Base-by-base conservation (phyloP, 2,888 invertebrate genomes). In the Xylota sylvarum region DNA sequence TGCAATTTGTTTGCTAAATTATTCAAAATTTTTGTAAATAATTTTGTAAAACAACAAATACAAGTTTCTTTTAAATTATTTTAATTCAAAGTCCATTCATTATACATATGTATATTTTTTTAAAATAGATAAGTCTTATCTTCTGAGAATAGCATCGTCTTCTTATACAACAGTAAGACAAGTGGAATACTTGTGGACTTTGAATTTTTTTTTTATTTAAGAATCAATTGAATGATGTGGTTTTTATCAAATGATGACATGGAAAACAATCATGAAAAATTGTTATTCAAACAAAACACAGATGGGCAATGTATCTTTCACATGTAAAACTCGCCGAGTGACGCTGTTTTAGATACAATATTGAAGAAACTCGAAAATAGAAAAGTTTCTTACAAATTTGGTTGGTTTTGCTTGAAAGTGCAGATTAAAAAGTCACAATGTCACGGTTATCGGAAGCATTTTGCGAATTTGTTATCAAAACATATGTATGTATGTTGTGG, bases 81-180 rank as follows among this genome's bases (percentile, higher is more conserved):
- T 48, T 17, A 19, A 48, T 2, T 48, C 48, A 48, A 48, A 48
- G 48, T 48, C 19, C 19, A 48, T 7, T 48, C 48, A 48, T 48
- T 48, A 48, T 48, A 46, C 17, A 43, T 43, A n/a, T n/a, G n/a
- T n/a, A n/a, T n/a, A n/a, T 43, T 14, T 48, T 19, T 23, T 9
- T 48, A 10, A 9, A 19, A 48, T 10, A 48, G 48, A 48, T 19
- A 48, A 48, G 19, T 19, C 19, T 48, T 48, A 48, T 48, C 48
- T 48, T 19, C 6, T 48, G 14, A 14, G 14, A 43, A 43, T 43
- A 43, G 43, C 43, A 43, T 43, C 43, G 6, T 14, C 6, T 14
- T 43, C 43, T 43, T 43, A 43, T 43, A 48, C 19, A 48, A 48
- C 10, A 46, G 7, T 17, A 46, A 46, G 2, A 5, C 14, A 14